Conservation (phyloP, 2,888 invertebrate species). For the Xanthostigma xanthostigma region DNA sequence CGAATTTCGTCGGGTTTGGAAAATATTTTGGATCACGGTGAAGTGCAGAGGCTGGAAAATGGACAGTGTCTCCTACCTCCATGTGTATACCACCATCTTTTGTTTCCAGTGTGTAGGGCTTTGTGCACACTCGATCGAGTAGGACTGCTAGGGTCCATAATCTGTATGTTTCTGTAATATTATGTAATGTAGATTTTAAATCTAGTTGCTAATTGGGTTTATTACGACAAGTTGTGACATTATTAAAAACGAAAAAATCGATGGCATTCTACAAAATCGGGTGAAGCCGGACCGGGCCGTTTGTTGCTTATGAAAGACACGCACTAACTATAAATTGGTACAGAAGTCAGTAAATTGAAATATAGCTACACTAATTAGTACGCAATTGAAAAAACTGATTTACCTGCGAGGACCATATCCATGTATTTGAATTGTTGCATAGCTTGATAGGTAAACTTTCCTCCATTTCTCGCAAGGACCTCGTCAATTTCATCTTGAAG, state of each 20-base stretch:
- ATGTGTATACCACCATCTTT: constrained; percentile 7
- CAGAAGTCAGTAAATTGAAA: no score
- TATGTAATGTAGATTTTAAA: background rate
- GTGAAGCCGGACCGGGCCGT: no score
- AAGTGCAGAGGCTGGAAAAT: constrained; percentile 22
- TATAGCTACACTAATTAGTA: no score
- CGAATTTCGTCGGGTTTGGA: constrained; percentile 25
- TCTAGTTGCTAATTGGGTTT: no score
- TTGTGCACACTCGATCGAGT: constrained; percentile 5
- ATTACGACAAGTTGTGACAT: background rate
- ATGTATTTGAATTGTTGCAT: constrained; percentile 13
- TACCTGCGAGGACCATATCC: constrained; percentile 36
- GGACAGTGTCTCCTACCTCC: constrained; percentile 16
- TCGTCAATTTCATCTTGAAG: constrained; percentile 22
- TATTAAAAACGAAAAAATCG: no score
- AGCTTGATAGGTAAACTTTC: constrained; percentile 11
- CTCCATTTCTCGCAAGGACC: constrained; percentile 13
- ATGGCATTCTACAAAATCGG: no score
- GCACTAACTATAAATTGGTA: no score
- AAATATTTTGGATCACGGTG: constrained; percentile 25
- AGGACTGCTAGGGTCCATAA: constrained; percentile 1
- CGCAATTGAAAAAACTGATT: constrained; percentile 1
- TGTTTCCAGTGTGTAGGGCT: constrained; percentile 4
- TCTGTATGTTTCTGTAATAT: constrained; percentile 3
- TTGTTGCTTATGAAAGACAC: no score